phyloP scores from a whole-genome alignment of 2,113 vertebrate genomes.

The Dolichallabes microphthalmus region DNA sequence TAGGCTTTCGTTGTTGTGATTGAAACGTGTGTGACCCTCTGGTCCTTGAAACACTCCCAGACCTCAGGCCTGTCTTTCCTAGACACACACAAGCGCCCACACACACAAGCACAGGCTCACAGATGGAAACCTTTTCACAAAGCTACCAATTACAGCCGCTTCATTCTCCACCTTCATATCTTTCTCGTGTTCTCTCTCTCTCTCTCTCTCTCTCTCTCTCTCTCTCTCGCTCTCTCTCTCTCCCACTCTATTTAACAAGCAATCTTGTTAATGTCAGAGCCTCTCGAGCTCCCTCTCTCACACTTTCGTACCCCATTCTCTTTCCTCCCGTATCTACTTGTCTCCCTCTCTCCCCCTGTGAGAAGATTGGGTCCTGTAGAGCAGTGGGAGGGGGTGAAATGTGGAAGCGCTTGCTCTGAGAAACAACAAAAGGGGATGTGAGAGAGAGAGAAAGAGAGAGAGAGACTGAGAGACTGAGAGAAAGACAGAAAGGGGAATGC shows the following conservation, averaged over 20 bases:
- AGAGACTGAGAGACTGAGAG: slow-evolving; percentile 12
- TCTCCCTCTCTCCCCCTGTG: slow-evolving; percentile 36
- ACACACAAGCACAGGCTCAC: slow-evolving; percentile 48
- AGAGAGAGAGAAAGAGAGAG: slow-evolving; percentile 48
- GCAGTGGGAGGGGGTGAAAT: slow-evolving; percentile 16
- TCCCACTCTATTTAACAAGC: slow-evolving; percentile 63
- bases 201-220: slow-evolving; percentile 35
- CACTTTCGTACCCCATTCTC: slow-evolving; percentile 36
- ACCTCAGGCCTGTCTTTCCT: slow-evolving; percentile 59
- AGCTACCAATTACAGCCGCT: slow-evolving; percentile 75
- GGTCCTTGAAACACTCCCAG: slow-evolving; percentile 63
- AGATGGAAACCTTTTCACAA: slow-evolving; percentile 74
- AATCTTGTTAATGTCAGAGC: slow-evolving; percentile 73
- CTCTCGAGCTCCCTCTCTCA: slow-evolving; percentile 54
- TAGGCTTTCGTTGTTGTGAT: slow-evolving; percentile 52
- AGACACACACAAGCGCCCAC: slow-evolving; percentile 23
- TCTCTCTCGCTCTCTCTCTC: slow-evolving; percentile 41
- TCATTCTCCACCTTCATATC: slow-evolving; percentile 62
- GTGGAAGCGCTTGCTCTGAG: slow-evolving; percentile 14
- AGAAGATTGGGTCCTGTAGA: slow-evolving; percentile 36
- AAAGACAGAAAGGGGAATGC: slow-evolving; percentile 47
- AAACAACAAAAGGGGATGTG: slow-evolving; percentile 25
- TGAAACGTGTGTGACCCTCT: slow-evolving; percentile 70
- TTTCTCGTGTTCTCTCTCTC: slow-evolving; percentile 29
- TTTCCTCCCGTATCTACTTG: slow-evolving; percentile 45